Conservation (phyloP, 2,113 vertebrate species). For the Boulengerochromis microlepis region DNA sequence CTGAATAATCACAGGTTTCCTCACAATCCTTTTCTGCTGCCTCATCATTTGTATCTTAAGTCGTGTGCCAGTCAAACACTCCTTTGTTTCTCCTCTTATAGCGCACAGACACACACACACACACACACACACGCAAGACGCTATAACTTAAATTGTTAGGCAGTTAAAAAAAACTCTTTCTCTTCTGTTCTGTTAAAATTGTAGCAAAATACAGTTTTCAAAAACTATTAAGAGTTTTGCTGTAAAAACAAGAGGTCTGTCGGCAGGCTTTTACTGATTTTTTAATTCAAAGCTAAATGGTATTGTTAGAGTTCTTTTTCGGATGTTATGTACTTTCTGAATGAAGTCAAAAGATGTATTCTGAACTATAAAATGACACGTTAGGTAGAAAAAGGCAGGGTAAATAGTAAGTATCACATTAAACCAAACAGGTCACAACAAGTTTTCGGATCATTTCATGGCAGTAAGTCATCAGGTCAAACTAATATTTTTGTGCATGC, state of each 20-base stretch:
- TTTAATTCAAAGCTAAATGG: not conserved
- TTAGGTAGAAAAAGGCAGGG: not conserved
- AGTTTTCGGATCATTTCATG: not conserved
- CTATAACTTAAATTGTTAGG: not conserved
- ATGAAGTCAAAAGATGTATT: not conserved
- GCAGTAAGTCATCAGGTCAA: not conserved
- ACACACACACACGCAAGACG: not conserved
- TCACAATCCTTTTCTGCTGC: slow-evolving; percentile 17
- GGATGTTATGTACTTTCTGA: not conserved
- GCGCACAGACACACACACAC: not conserved
- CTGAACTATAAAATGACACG: not conserved
- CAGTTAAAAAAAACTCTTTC: not conserved
- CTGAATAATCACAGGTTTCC: slow-evolving; percentile 52
- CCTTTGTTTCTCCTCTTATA: slow-evolving; percentile 10
- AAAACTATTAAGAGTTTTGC: not conserved
- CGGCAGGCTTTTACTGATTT: not conserved
- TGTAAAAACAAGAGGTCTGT: not conserved
- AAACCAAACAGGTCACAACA: not conserved
- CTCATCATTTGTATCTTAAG: slow-evolving; percentile 15
- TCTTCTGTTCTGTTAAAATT: not conserved
- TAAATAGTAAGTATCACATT: not conserved
- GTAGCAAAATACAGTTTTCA: not conserved
- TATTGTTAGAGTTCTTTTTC: not conserved
- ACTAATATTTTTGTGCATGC: not conserved
- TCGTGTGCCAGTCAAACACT: slow-evolving; percentile 16